Evolutionary conservation across 2,113 vertebrate species (phyloP).

Genomic region (Amblyornis subalaris): DNA sequence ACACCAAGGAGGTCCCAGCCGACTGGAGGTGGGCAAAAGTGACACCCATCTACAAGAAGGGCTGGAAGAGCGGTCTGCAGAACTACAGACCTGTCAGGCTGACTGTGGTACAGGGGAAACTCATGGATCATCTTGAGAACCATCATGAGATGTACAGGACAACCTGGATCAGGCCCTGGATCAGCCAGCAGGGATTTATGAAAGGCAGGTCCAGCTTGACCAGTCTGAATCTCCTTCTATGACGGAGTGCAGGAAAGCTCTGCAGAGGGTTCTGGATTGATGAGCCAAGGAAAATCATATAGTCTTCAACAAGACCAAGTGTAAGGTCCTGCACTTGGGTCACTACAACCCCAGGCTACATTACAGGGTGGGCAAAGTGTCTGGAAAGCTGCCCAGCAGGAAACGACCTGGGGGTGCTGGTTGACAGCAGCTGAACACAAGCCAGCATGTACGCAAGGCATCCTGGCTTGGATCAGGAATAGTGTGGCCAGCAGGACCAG

Average conservation of each 20-base stretch:
- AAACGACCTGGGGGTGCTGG: neutral
- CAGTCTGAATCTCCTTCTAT: neutral
- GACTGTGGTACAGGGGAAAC: neutral
- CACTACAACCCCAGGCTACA: neutral
- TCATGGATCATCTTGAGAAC: neutral
- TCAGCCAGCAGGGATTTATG: neutral
- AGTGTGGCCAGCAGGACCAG: neutral
- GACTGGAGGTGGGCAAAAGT: neutral
- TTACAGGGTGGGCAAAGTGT: neutral
- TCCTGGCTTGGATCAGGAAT: neutral
- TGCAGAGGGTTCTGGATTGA: neutral
- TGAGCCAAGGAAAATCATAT: accelerated
- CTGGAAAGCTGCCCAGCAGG: neutral
- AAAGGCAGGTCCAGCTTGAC: neutral
- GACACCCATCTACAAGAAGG: neutral
- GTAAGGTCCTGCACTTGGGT: neutral
- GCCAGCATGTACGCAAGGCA: too few species aligned
- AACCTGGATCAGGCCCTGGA: neutral
- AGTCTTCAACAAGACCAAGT: neutral
- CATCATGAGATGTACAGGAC: accelerated
- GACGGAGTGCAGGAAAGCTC: neutral
- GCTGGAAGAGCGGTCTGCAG: neutral
- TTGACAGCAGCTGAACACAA: neutral
- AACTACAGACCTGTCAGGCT: neutral
- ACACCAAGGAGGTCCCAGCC: neutral